These are phyloP conservation scores for Eulithis prunata DNA, from an alignment of 2,888 invertebrate species.

Conservation along the genomic window DNA sequence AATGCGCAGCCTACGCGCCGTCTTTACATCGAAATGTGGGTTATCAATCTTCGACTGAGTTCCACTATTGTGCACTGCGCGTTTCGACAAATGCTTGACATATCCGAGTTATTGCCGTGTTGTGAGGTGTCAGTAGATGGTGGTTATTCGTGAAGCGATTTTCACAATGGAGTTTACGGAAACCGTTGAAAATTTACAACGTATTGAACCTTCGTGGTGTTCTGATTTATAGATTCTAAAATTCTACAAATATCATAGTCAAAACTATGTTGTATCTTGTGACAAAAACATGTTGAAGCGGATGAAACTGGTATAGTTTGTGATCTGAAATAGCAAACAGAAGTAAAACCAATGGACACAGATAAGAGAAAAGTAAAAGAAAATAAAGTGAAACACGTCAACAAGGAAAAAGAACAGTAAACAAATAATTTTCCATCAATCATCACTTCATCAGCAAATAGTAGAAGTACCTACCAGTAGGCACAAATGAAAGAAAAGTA, in stretches of 20 bases:
- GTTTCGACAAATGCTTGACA: conserved; percentile 43
- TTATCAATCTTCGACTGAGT: conserved; percentile 52
- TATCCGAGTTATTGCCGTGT: conserved; percentile 41
- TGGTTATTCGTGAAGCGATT: conserved; percentile 18
- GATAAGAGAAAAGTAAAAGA: no score
- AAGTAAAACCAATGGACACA: no score
- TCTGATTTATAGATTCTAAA: background rate
- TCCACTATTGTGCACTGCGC: conserved; percentile 41
- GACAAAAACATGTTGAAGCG: no score
- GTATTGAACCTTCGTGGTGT: background rate
- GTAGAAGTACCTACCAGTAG: no score
- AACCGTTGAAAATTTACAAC: conserved; percentile 6
- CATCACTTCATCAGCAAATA: background rate
- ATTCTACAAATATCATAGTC: no score
- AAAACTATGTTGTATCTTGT: no score
- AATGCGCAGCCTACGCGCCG: conserved; percentile 70
- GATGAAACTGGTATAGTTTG: no score
- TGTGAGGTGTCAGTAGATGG: conserved; percentile 31
- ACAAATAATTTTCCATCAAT: conserved; percentile 28
- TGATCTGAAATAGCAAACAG: no score
- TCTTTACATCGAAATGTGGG: conserved; percentile 41
- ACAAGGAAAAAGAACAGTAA: background rate
- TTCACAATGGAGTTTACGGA: conserved; percentile 17
- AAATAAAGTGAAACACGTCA: no score
- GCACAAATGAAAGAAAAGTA: no score